Percentiles rank a stretch among this genome's conserved stretches.
Conservation (phyloP, 1,140 invertebrate genomes). For the Orchestia grillus region DNA sequence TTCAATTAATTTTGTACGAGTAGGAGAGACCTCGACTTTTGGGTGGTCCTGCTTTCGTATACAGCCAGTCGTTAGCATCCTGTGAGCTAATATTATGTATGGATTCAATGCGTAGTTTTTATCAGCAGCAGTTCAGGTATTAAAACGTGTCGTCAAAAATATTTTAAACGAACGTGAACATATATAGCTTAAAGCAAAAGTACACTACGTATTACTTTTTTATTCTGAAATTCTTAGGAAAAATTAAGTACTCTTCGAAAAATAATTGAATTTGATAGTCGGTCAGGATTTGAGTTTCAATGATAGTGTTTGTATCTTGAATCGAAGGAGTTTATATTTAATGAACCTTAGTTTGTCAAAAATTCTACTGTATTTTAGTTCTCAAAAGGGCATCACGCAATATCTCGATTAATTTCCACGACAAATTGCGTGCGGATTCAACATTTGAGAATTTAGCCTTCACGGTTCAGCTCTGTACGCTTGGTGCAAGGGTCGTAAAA, state of each 20-base stretch:
- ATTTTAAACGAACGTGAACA: too few relatives aligned
- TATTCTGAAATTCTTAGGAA: background rate
- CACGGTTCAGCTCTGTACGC: too few relatives aligned
- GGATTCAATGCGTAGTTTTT: too few relatives aligned
- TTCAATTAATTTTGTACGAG: background rate
- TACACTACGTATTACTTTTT: background rate
- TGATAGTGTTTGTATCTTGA: too few relatives aligned
- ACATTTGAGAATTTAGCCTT: background rate
- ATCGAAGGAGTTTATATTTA: background rate
- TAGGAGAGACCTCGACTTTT: background rate
- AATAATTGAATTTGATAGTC: background rate
- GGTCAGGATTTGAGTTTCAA: background rate
- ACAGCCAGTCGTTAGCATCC: background rate
- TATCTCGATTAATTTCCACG: background rate
- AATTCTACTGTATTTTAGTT: background rate
- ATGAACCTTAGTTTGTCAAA: background rate
- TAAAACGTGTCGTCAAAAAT: too few relatives aligned
- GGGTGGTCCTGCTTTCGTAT: background rate
- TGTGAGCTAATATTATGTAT: background rate
- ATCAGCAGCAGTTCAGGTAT: too few relatives aligned
- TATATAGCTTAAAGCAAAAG: background rate
- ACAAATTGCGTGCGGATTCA: background rate
- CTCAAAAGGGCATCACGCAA: background rate
- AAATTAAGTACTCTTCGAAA: background rate
- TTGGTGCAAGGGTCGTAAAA: too few relatives aligned